Evolutionary conservation across 2,113 vertebrate species (phyloP).

Genomic region (Heterocephalus glaber): DNA sequence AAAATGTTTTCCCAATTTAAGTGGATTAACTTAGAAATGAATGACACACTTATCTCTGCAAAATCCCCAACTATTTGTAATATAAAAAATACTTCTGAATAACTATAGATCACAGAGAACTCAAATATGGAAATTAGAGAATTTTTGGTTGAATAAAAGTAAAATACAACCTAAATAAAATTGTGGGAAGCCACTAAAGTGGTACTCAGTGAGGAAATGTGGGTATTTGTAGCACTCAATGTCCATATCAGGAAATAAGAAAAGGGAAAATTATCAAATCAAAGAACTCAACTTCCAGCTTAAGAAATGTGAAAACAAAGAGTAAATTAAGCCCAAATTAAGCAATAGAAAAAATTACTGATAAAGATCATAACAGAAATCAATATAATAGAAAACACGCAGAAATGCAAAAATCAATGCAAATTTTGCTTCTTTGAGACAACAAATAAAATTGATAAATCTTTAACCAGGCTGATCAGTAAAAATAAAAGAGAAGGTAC

Average conservation of each 20-base stretch:
- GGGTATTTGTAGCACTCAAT: not conserved
- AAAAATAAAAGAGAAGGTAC: not conserved
- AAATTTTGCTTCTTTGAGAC: conserved; percentile 50
- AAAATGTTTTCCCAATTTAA: conserved; percentile 27
- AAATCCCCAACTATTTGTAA: conserved; percentile 46
- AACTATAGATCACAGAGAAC: not conserved
- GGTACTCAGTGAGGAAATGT: not conserved
- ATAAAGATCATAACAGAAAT: conserved; percentile 58
- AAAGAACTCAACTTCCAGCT: not conserved
- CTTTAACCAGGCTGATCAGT: conserved; percentile 35
- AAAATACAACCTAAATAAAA: conserved; percentile 9
- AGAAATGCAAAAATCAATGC: conserved; percentile 50
- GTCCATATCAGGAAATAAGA: not conserved
- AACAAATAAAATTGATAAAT: conserved; percentile 30
- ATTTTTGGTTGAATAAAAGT: not conserved
- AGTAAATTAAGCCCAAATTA: conserved; percentile 33
- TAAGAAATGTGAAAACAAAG: conserved; percentile 31
- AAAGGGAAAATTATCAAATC: not conserved
- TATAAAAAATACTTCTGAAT: conserved; percentile 49
- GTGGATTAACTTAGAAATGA: conserved; percentile 14
- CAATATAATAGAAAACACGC: conserved; percentile 56
- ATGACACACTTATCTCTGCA: not conserved
- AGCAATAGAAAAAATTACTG: conserved; percentile 9
- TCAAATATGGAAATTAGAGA: conserved; percentile 31
- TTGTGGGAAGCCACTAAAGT: not conserved